Evolutionary conservation across 2,113 vertebrate genomes (phyloP), one percentile per base, ranked within the genome.

Genomic region (Daubentonia madagascariensis): DNA sequence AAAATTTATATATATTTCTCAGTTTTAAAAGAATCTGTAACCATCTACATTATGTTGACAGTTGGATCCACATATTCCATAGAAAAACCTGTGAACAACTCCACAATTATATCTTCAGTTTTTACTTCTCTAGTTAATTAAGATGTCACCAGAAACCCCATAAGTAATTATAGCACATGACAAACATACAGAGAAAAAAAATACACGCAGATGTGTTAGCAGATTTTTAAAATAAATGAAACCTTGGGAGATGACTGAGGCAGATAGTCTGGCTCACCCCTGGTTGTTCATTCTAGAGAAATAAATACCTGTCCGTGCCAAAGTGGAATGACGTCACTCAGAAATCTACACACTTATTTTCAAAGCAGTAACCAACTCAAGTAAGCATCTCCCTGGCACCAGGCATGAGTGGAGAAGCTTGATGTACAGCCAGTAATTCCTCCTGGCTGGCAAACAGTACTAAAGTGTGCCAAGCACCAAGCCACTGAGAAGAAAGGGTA

Each of bases 141-240:
- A 97, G 86, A 97, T 96, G 94, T 96, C 93, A 95, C 67, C 68
- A 96, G 95, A 97, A 98, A 67, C 72, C 93, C 70, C 68, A 11
- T 73, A 96, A 96, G 90, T 94, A 97, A 97, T 97, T 97, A 97
- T 4, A 97, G 52, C 89, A 97, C 76, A 93, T 92, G 86, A 95
- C 92, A 97, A 98, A 95, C 48, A 93, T 57, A 96, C 65, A 97
- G 52, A 85, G 61, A 96, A 96, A 96, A 97, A 88, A 95, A 17
- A 25, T 16, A 76, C 23, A 91, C 0, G 0, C 84, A 97, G 92
- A 96, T 96, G 92, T 97, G 79, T 89, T 81, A 96, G 90, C 80
- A 96, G 87, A 94, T 94, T 96, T 98, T 97, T 81, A 35, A 84
- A 97, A 95, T 87, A 88, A 97, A 96, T 93, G 90, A 97, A 97